phyloP scores from a whole-genome alignment of 1,140 invertebrate species.

The Drosophila littoralis region DNA sequence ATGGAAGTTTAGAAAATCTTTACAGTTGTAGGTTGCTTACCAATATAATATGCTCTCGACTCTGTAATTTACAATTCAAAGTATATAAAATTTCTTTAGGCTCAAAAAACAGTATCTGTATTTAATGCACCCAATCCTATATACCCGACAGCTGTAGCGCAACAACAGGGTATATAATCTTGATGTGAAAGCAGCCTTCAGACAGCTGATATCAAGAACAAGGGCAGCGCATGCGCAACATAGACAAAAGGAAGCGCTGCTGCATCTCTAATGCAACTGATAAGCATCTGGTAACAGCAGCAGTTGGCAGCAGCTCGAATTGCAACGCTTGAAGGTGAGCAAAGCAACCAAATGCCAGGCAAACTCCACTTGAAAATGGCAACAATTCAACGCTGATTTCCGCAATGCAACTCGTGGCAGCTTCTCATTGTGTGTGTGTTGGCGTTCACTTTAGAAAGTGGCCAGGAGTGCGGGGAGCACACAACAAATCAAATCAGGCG shows the following conservation, averaged over 20 bases:
- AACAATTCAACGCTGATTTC: constrained; percentile 41
- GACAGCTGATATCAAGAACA: constrained; percentile 17
- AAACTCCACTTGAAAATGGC: constrained; percentile 30
- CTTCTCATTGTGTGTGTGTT: constrained; percentile 13
- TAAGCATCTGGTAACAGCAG: constrained; percentile 31
- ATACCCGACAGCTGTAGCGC: not conserved
- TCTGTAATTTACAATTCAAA: too few species aligned
- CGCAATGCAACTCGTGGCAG: constrained; percentile 9
- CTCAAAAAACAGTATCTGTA: too few species aligned
- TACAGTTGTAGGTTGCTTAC: too few species aligned
- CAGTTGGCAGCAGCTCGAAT: constrained; percentile 22
- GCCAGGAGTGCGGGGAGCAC: not conserved
- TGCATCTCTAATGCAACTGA: constrained; percentile 33
- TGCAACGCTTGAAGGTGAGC: constrained; percentile 38
- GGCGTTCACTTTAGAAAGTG: constrained; percentile 16
- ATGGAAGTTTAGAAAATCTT: too few species aligned
- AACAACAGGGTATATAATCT: constrained; percentile 1
- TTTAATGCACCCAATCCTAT: not conserved
- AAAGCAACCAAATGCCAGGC: not conserved
- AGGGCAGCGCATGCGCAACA: constrained; percentile 50
- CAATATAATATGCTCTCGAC: too few species aligned
- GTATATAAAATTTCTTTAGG: too few species aligned
- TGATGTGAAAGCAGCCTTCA: constrained; percentile 11
- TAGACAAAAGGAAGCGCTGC: constrained; percentile 23
- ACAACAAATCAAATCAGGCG: constrained; percentile 27